Percentiles rank a stretch among this genome's conserved stretches.
phyloP scores from a whole-genome alignment of 2,113 vertebrate genomes.

The Thalassoma bifasciatum region DNA sequence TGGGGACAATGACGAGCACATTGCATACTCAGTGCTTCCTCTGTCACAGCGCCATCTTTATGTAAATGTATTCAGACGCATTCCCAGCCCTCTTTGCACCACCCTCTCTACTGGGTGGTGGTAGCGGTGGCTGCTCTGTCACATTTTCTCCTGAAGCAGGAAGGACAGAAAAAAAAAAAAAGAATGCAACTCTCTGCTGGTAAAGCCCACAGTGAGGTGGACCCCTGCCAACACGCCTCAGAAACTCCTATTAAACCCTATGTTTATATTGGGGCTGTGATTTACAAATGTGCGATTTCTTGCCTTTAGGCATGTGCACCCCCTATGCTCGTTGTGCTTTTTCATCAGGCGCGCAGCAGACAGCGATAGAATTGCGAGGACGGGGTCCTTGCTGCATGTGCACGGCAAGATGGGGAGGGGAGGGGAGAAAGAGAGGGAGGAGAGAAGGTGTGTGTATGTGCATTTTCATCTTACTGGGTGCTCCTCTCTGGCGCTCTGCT shows the following conservation, averaged over 20 bases:
- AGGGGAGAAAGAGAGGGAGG: slow-evolving; percentile 39
- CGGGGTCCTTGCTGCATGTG: slow-evolving; percentile 77
- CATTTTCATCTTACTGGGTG: slow-evolving; percentile 66
- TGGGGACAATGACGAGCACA: slow-evolving; percentile 51
- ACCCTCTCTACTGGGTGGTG: slow-evolving; percentile 60
- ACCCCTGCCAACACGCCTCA: slow-evolving; percentile 50
- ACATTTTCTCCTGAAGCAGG: slow-evolving; percentile 34
- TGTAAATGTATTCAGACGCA: slow-evolving; percentile 86
- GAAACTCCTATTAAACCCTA: slow-evolving; percentile 68
- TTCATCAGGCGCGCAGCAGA: slow-evolving; percentile 79
- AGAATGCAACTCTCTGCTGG: slow-evolving; percentile 21
- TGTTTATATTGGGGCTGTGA: slow-evolving; percentile 57
- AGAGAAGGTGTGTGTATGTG: slow-evolving; percentile 37
- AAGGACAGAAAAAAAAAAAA: slow-evolving; percentile 2
- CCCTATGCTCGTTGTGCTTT: slow-evolving; percentile 60
- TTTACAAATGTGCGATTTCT: slow-evolving; percentile 69
- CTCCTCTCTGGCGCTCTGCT: slow-evolving; percentile 47
- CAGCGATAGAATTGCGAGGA: slow-evolving; percentile 68
- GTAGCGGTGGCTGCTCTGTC: slow-evolving; percentile 49
- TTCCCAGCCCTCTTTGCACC: slow-evolving; percentile 64
- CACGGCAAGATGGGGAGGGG: slow-evolving; percentile 51
- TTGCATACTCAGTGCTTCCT: slow-evolving; percentile 60
- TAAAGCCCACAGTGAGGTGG: slow-evolving; percentile 27
- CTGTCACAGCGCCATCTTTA: slow-evolving; percentile 79
- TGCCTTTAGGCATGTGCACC: slow-evolving; percentile 55